phyloP scores from a whole-genome alignment of 2,888 invertebrate genomes.

The Platypus cylindrus region DNA sequence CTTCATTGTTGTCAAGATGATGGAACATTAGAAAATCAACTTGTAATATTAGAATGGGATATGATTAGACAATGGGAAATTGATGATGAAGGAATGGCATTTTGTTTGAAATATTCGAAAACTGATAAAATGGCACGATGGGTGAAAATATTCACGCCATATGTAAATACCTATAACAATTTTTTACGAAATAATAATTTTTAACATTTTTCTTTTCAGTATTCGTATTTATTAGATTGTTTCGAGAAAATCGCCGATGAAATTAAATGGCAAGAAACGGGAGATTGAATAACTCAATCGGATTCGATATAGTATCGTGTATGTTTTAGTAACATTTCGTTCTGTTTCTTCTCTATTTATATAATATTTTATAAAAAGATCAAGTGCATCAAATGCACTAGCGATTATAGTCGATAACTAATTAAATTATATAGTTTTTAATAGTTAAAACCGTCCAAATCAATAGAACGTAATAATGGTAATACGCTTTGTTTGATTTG shows the following conservation, averaged over 20 bases:
- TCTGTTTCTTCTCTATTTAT: no score
- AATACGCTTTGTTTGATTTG: no score
- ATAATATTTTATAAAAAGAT: no score
- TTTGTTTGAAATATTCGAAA: slow-evolving; percentile 76
- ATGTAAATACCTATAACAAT: slow-evolving; percentile 48
- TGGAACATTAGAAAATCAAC: slow-evolving; percentile 60
- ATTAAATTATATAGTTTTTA: no score
- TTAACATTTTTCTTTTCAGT: slow-evolving; percentile 44
- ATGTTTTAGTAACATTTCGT: no score
- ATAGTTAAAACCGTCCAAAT: no score
- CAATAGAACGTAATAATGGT: no score
- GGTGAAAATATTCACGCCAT: slow-evolving; percentile 79
- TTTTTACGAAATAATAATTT: neutral
- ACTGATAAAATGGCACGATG: slow-evolving; percentile 68
- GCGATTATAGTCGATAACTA: no score
- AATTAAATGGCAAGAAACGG: slow-evolving; percentile 71
- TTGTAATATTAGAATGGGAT: slow-evolving; percentile 75
- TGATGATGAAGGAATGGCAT: slow-evolving; percentile 86
- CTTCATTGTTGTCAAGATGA: slow-evolving; percentile 76
- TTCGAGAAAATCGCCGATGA: slow-evolving; percentile 94
- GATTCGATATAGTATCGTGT: no score
- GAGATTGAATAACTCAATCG: no score
- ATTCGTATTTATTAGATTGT: slow-evolving; percentile 82
- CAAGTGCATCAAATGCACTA: no score
- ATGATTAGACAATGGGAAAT: slow-evolving; percentile 74